A percentile compares a stretch with the other conserved stretches of the same genome.
phyloP scores from a whole-genome alignment of 2,888 invertebrate genomes.

The Stomorhina lunata region DNA sequence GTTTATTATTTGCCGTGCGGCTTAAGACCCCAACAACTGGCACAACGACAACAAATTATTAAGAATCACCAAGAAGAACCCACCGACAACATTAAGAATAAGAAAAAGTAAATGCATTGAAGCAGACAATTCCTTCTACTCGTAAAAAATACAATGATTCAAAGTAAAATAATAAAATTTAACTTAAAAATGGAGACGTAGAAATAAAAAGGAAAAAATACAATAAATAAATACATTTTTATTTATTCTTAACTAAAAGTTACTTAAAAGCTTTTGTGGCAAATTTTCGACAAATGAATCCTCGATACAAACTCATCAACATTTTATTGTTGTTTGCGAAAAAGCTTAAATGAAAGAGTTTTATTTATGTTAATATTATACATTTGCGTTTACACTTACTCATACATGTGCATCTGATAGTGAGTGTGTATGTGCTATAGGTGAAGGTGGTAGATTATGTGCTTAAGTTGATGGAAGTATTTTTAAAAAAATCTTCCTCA shows the following conservation, averaged over 20 bases:
- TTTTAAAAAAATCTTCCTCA: background rate
- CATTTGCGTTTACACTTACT: background rate
- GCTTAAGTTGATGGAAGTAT: background rate
- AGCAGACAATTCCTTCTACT: conserved; percentile 45
- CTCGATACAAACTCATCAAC: conserved; percentile 58
- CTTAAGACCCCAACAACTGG: conserved; percentile 49
- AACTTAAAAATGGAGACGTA: conserved; percentile 30
- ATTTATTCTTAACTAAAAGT: conserved; percentile 40
- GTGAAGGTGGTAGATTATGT: conserved; percentile 21
- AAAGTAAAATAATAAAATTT: conserved; percentile 64
- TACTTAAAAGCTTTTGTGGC: conserved; percentile 65
- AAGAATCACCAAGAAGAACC: conserved; percentile 56
- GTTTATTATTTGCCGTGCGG: conserved; percentile 58
- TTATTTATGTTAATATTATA: background rate
- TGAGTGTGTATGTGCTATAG: background rate
- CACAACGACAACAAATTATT: conserved; percentile 52
- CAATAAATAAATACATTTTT: conserved; percentile 38
- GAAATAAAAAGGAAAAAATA: background rate
- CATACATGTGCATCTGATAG: too few species aligned
- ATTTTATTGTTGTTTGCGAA: conserved; percentile 55
- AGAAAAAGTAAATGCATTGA: conserved; percentile 60
- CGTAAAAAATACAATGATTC: conserved; percentile 61
- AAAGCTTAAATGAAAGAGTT: background rate
- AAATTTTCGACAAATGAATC: conserved; percentile 66
- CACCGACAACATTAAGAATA: conserved; percentile 49